Evolutionary conservation across 2,888 invertebrate species (phyloP).

Genomic region (Torymus aiolomorphi): DNA sequence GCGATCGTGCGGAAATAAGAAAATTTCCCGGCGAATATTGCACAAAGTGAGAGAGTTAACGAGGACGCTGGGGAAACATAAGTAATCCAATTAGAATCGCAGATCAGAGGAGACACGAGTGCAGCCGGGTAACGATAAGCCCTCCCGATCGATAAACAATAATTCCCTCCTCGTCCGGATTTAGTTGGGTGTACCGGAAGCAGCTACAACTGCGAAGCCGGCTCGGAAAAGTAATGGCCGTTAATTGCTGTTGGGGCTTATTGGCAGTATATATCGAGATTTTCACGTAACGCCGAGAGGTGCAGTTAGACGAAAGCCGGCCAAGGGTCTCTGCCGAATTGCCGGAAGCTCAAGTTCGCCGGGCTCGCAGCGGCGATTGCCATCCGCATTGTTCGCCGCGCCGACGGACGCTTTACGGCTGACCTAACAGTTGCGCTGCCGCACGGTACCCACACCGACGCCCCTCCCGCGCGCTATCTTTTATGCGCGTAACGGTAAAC

Average conservation of each 20-base stretch:
- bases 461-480: slow-evolving; percentile 18
- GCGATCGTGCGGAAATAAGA: slow-evolving; percentile 19
- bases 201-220: slow-evolving; percentile 11
- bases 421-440: no score
- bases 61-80: background rate
- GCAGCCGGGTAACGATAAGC: background rate
- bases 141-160: slow-evolving; percentile 65
- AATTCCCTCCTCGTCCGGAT: slow-evolving; percentile 53
- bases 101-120: background rate
- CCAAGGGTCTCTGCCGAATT: no score
- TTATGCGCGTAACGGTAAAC: slow-evolving; percentile 48
- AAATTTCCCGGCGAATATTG: slow-evolving; percentile 27
- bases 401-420: no score
- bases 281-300: no score
- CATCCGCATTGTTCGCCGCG: background rate
- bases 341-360: no score
- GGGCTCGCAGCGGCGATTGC: slow-evolving; percentile 1
- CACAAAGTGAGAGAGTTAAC: slow-evolving; percentile 10
- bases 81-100: slow-evolving; percentile 45
- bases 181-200: slow-evolving; percentile 16
- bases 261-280: slow-evolving; percentile 8
- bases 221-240: slow-evolving; percentile 64
- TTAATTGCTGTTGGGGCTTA: slow-evolving; percentile 64
- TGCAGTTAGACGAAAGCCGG: no score
- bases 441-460: no score